These are phyloP conservation scores for Scylla paramamosain DNA, from an alignment of 1,140 invertebrate genomes.

Conservation along the genomic window DNA sequence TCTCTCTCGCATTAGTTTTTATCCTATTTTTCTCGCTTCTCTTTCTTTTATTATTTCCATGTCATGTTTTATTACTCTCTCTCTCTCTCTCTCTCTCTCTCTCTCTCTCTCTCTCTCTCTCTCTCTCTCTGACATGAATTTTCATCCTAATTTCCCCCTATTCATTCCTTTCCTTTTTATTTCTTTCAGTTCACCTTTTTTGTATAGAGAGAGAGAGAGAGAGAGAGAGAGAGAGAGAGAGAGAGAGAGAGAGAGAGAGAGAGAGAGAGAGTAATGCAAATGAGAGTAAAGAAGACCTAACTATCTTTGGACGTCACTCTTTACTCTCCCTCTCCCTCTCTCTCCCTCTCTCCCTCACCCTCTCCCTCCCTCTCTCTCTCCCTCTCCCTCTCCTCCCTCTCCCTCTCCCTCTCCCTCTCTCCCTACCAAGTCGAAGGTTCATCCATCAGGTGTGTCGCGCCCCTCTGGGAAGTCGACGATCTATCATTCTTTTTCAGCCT, in stretches of 20 bases:
- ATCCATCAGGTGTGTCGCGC: background rate
- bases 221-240: no score
- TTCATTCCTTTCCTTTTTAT: background rate
- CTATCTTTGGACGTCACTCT: no score
- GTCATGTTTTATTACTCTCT: no score
- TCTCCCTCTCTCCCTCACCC: background rate
- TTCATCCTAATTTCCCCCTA: background rate
- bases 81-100: background rate
- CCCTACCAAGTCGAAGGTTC: background rate
- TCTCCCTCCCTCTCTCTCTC: background rate
- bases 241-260: no score
- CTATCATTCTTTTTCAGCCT: no score
- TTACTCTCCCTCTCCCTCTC: background rate
- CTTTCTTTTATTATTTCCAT: background rate
- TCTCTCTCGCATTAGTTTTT: background rate
- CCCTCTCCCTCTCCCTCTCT: background rate
- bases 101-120: background rate
- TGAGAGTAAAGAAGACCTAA: no score
- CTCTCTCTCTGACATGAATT: background rate
- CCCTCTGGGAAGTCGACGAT: background rate
- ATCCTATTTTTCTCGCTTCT: background rate
- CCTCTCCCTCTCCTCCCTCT: background rate
- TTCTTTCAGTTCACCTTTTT: background rate
- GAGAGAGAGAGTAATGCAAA: no score
- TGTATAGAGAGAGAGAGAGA: no score